A percentile compares a stretch with the other conserved stretches of the same genome.
phyloP scores from a whole-genome alignment of 2,113 vertebrate species.

The Phainopepla nitens region DNA sequence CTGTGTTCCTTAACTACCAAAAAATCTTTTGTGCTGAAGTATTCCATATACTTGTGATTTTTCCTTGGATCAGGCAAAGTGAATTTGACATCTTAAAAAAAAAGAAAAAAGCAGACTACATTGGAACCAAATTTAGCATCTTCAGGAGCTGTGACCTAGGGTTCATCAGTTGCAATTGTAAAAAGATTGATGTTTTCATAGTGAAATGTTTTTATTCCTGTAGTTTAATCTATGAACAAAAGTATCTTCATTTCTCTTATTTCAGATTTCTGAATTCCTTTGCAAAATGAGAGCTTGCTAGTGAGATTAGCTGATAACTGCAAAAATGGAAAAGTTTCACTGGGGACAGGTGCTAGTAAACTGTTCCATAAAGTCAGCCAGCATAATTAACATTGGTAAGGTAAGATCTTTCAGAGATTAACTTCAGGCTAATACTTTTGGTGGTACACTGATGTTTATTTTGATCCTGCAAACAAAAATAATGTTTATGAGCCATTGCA shows the following conservation, averaged over 20 bases:
- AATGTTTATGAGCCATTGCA: not conserved
- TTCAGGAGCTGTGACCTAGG: not conserved
- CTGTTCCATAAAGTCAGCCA: slow-evolving; percentile 48
- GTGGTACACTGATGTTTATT: not conserved
- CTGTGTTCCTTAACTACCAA: not conserved
- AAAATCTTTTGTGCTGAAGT: not conserved
- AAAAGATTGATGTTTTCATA: not conserved
- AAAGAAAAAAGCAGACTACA: not conserved
- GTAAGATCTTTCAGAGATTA: slow-evolving; percentile 36
- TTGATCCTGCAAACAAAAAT: not conserved
- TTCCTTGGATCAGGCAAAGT: not conserved
- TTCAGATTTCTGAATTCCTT: slow-evolving; percentile 62
- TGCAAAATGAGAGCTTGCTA: slow-evolving; percentile 47
- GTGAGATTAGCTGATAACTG: slow-evolving; percentile 56
- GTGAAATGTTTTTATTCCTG: not conserved
- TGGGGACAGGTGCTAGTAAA: slow-evolving; percentile 57
- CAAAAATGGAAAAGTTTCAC: slow-evolving; percentile 57
- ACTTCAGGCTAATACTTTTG: not conserved
- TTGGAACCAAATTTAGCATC: not conserved
- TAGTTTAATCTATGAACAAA: not conserved
- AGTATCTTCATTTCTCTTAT: not conserved
- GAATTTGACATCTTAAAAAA: not conserved
- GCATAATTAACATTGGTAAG: slow-evolving; percentile 52
- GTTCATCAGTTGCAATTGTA: not conserved
- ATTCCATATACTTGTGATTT: not conserved